Percentiles rank a stretch among this genome's conserved stretches.
These are phyloP conservation scores for Bhutanitis thaidina DNA, from an alignment of 2,888 invertebrate genomes.

Conservation along the genomic window DNA sequence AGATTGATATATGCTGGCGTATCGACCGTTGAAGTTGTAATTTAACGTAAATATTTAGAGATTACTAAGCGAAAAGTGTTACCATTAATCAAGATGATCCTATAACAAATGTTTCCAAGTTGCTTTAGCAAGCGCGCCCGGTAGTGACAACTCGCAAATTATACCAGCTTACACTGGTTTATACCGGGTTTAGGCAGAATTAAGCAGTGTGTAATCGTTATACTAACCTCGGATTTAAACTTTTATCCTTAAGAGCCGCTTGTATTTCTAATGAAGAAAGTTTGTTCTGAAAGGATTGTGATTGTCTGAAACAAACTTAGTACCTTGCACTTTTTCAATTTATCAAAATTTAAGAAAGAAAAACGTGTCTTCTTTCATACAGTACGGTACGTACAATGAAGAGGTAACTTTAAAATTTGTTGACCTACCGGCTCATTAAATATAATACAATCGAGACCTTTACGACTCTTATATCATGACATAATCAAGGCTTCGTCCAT, in stretches of 20 bases:
- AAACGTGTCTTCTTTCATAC: too few relatives aligned
- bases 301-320: neutral
- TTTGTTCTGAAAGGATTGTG: slow-evolving; percentile 11
- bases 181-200: slow-evolving; percentile 22
- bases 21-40: too few relatives aligned
- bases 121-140: slow-evolving; percentile 10
- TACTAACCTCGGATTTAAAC: slow-evolving; percentile 30
- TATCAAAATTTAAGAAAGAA: too few relatives aligned
- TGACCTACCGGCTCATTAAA: too few relatives aligned
- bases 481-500: too few relatives aligned
- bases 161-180: slow-evolving; percentile 22
- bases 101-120: slow-evolving; percentile 21
- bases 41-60: slow-evolving; percentile 15
- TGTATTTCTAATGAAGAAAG: slow-evolving; percentile 31
- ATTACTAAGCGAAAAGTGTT: slow-evolving; percentile 15
- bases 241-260: slow-evolving; percentile 24
- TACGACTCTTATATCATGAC: too few relatives aligned
- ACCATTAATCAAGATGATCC: slow-evolving; percentile 23
- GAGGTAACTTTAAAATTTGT: too few relatives aligned
- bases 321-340: too few relatives aligned
- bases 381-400: too few relatives aligned
- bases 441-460: too few relatives aligned
- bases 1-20: too few relatives aligned
- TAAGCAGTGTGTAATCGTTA: slow-evolving; percentile 31
- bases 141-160: slow-evolving; percentile 26